Evolutionary conservation across 2,888 invertebrate species (phyloP).

Genomic region (Labia minor): DNA sequence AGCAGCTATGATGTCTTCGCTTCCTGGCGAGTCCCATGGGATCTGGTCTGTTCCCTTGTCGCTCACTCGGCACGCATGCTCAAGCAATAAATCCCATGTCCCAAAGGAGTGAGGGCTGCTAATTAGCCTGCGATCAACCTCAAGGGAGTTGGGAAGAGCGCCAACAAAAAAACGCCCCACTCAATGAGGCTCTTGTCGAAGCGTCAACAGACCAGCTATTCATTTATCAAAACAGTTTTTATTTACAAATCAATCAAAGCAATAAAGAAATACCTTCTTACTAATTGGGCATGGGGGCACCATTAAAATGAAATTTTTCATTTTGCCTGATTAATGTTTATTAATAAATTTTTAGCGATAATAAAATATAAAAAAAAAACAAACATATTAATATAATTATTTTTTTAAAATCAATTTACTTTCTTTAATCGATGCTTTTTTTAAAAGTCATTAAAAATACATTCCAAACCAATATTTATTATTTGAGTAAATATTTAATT

Average conservation of each 20-base stretch:
- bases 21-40: neutral
- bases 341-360: no score
- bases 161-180: neutral
- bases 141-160: neutral
- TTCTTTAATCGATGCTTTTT: no score
- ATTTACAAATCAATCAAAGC: neutral
- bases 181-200: conserved; percentile 7
- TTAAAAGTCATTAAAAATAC: no score
- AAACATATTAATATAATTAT: no score
- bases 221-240: neutral
- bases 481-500: no score
- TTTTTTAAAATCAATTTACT: no score
- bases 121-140: conserved; percentile 3
- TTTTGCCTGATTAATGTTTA: neutral
- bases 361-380: no score
- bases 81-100: neutral
- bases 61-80: neutral
- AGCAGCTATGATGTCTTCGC: neutral
- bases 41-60: neutral
- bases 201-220: conserved; percentile 3
- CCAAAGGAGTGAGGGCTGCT: neutral
- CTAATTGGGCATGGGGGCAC: neutral
- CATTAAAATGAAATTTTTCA: neutral
- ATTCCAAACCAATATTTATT: no score
- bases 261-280: neutral